Evolutionary conservation across 2,113 vertebrate species (phyloP).

Genomic region (Microcebus griseorufus): DNA sequence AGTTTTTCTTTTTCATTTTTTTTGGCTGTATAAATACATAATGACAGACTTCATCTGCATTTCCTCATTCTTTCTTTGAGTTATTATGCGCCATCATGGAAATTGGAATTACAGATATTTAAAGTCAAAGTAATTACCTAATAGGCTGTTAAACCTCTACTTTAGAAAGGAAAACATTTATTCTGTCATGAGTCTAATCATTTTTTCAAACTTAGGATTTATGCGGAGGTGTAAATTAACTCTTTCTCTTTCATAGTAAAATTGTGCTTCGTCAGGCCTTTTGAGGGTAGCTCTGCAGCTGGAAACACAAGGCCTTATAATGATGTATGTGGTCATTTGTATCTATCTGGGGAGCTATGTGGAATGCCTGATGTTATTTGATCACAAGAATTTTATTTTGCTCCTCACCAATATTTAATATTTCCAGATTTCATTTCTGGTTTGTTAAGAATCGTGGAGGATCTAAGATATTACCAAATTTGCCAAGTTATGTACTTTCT

Average conservation of each 20-base stretch:
- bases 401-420: not conserved
- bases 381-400: constrained; percentile 19
- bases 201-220: constrained; percentile 24
- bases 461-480: not conserved
- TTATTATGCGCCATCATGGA: constrained; percentile 43
- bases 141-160: not conserved
- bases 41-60: constrained; percentile 58
- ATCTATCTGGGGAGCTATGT: not conserved
- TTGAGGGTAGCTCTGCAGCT: not conserved
- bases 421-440: not conserved
- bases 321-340: not conserved
- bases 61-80: constrained; percentile 44
- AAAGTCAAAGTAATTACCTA: constrained; percentile 71
- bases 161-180: constrained; percentile 59
- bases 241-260: not conserved
- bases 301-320: not conserved
- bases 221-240: not conserved
- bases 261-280: not conserved
- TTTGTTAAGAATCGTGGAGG: not conserved
- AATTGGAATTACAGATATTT: constrained; percentile 61
- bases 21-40: constrained; percentile 28
- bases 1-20: not conserved
- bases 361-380: not conserved
- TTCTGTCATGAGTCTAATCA: not conserved
- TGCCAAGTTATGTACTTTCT: not conserved